Evolutionary conservation across 2,797 vertebrate genomes (phyloP), one percentile per base, ranked within the genome.

Genomic region (Sylvia borin): DNA sequence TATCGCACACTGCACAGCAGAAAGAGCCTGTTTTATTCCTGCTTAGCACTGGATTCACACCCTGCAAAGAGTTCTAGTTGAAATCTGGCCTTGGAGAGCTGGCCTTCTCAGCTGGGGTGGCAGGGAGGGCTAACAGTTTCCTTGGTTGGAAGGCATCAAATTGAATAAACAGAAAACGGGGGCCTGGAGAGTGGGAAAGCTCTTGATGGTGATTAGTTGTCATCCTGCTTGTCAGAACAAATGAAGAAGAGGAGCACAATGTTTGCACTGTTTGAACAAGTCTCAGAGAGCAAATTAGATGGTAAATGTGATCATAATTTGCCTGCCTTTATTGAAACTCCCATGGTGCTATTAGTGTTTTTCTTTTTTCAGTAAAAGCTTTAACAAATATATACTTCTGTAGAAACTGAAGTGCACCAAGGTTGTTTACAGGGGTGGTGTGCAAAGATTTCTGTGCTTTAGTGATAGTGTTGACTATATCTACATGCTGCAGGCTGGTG

Each of bases 131-230:
- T 94, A 84, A 89, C 93, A 80, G 66, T 65, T 89, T 91, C 85
- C 62, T 92, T 95, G 73, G 66, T 79, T 93, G 71, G 90, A 95
- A 96, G 74, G 74, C 74, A 94, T 93, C 92, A 93, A 93, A 93
- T 84, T 94, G 88, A 91, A 95, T 97, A 95, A 95, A 76, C 89
- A 90, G 88, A 93, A 94, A 90, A 96, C 17, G 3, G 75, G 92
- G 85, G 71, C 90, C 90, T 91, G 88, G 83, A 96, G 93, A 93
- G 94, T 77, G 86, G 90, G 89, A 95, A 97, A 94, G 91, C 95
- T 95, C 94, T 94, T 93, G 95, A 95, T 97, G 95, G 96, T 95
- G 96, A 95, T 97, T 96, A 97, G 95, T 97, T 96, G 96, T 97
- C 96, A 96, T 96, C 91, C 88, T 87, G 88, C 95, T 95, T 97